phyloP scores from a whole-genome alignment of 2,113 vertebrate genomes.

The Oreochromis aureus region DNA sequence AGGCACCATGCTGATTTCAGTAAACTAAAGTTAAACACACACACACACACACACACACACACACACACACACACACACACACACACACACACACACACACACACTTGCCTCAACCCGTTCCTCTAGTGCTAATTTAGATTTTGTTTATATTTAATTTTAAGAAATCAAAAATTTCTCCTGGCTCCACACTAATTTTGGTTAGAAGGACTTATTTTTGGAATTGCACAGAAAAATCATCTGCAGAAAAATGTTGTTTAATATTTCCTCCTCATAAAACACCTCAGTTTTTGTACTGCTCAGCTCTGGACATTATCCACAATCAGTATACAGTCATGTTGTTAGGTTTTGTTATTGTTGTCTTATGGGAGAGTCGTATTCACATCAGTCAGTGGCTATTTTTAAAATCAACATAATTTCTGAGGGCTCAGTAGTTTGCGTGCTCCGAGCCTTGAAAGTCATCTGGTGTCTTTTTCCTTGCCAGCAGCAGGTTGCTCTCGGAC shows the following conservation, averaged over 20 bases:
- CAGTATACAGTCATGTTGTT: not conserved
- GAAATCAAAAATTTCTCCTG: not conserved
- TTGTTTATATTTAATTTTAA: not conserved
- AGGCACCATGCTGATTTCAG: not conserved
- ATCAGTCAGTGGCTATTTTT: not conserved
- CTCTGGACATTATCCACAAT: not conserved
- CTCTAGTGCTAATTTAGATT: not conserved
- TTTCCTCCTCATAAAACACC: not conserved
- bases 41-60: not conserved
- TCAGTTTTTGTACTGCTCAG: not conserved
- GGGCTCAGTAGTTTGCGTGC: not conserved
- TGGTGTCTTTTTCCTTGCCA: not conserved
- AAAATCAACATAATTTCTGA: not conserved
- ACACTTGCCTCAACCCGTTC: accelerated
- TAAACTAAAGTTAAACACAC: not conserved
- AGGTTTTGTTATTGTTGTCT: not conserved
- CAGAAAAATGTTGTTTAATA: not conserved
- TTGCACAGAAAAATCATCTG: not conserved
- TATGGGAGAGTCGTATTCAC: not conserved
- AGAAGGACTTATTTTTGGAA: not conserved
- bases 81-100: no score
- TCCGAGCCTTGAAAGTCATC: not conserved
- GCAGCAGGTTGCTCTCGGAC: not conserved
- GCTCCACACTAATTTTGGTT: not conserved
- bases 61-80: no score